Base-by-base conservation (phyloP, 2,888 invertebrate genomes). In the Leucophenga montana region DNA sequence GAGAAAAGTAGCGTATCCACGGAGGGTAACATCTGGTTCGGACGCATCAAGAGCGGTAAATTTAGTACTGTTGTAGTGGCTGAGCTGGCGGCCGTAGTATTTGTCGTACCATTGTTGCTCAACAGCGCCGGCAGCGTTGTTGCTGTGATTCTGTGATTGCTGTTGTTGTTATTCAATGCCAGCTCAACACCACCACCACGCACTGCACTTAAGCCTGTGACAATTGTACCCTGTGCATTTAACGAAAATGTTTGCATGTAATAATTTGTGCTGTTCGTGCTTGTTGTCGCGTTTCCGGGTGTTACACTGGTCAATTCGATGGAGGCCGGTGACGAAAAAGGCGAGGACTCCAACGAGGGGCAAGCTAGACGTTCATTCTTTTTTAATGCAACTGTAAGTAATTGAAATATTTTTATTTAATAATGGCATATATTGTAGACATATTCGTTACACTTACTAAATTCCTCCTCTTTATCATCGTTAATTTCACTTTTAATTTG, bases 241-340 rank as follows among this genome's bases (percentile, higher is more conserved):
- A 81, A 70, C 64, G 83, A 78, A 64, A 81, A 81, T 18, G 84
- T 83, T 18, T 84, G 82, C 71, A 82, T 62, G 66, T 82, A 82
- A 69, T 77, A 82, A 67, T 84, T 84, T 14, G 76, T 64, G 20
- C 56, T 8, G 75, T 57, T 20, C 59, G 71, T 46, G 14, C 76
- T 74, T 14, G 68, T 53, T 0, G 57, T n/a, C 8, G 72, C 62
- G n/a, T 69, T 69, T 69, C 70, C 39, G 69, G 67, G 54, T 75
- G 69, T 18, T 71, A 78, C 79, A 11, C 77, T 83, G 16, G 81
- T 75, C 71, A 87, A 71, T 72, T 87, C 87, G 71, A 87, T 85
- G 1, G 88, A 88, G 3, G 88, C 87, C 46, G 87, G 87, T 33
- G 88, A 88, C 6, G 87, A 87, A 69, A 85, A 87, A 31, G 88